Evolutionary conservation across 2,113 vertebrate genomes (phyloP).

Genomic region (Herpetotheres cachinnans): DNA sequence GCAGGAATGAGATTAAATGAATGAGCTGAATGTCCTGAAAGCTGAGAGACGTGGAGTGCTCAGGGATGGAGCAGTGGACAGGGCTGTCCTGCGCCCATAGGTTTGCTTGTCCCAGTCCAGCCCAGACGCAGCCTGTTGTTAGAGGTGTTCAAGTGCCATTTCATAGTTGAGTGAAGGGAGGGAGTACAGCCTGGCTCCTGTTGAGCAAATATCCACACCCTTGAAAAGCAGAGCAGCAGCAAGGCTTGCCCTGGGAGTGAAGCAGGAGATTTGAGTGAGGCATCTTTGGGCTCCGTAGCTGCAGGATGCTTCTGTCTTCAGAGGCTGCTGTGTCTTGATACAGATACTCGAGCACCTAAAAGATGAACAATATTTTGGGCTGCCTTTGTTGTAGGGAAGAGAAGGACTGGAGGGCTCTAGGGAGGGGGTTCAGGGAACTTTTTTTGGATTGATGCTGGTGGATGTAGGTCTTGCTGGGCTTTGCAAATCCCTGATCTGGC

Average conservation of each 20-base stretch:
- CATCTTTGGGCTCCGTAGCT: background rate
- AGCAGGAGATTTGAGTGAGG: background rate
- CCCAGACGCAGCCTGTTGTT: background rate
- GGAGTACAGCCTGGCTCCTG: background rate
- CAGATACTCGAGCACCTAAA: background rate
- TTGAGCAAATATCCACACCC: background rate
- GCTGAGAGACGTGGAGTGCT: background rate
- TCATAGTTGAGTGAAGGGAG: background rate
- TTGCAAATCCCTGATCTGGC: background rate
- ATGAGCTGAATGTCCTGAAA: background rate
- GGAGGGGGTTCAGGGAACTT: background rate
- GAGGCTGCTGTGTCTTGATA: background rate
- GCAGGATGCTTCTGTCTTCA: background rate
- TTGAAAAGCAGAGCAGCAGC: background rate
- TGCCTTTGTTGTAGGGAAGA: background rate
- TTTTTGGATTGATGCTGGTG: background rate
- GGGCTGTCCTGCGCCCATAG: background rate
- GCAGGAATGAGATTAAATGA: background rate
- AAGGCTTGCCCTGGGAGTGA: background rate
- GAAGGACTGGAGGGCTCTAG: background rate
- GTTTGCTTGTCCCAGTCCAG: background rate
- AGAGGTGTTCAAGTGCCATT: background rate
- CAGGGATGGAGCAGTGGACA: fast-evolving
- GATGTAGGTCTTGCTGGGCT: background rate
- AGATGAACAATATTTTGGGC: background rate